These are phyloP conservation scores for Alca torda DNA, from an alignment of 2,797 vertebrate species.

Conservation along the genomic window DNA sequence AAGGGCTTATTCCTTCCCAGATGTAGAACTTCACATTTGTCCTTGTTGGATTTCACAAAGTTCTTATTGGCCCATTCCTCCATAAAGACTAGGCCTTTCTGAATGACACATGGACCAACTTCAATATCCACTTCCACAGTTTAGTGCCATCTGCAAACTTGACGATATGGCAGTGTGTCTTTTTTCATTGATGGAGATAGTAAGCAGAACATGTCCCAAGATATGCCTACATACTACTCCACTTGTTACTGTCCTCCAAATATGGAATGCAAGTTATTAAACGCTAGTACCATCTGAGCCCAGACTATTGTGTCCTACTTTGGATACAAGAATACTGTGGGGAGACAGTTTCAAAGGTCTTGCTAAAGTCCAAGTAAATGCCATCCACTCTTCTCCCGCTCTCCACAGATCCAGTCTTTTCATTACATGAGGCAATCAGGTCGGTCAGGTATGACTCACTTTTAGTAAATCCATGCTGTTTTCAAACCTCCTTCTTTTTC, in stretches of 20 bases:
- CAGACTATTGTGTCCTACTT: neutral
- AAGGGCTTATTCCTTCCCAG: neutral
- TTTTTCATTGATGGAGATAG: neutral
- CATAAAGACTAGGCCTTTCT: neutral
- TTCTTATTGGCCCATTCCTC: neutral
- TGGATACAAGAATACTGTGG: neutral
- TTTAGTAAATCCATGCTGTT: neutral
- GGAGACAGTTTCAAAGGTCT: neutral
- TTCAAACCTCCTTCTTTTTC: neutral
- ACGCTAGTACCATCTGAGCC: neutral
- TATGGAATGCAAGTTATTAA: neutral
- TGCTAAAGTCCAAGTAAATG: neutral
- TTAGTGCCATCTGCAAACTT: neutral
- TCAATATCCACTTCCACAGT: neutral
- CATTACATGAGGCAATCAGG: neutral
- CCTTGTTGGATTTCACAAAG: neutral
- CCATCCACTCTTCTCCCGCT: neutral
- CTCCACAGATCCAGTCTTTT: neutral
- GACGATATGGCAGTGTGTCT: neutral
- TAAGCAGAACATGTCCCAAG: neutral
- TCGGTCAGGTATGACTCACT: neutral
- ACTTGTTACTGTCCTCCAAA: neutral
- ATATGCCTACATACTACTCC: neutral
- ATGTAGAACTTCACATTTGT: neutral
- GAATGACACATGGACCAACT: neutral